Evolutionary conservation across 2,797 vertebrate species (phyloP), one percentile per base, ranked within the genome.

Genomic region (Eutrigla gurnardus): DNA sequence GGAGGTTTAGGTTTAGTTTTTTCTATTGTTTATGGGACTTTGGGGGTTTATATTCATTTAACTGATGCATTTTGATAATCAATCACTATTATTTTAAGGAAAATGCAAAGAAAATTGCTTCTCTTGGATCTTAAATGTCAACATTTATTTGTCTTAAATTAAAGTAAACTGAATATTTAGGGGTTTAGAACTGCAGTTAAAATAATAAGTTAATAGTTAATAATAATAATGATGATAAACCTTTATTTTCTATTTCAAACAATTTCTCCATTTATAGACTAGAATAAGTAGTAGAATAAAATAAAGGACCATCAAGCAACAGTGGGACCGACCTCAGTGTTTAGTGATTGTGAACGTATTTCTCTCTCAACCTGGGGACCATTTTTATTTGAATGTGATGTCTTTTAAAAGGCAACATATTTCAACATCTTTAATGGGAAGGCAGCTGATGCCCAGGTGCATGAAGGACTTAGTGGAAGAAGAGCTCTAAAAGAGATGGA

Each of bases 391-490:
- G 33, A 70, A 33, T 70, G 70, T 36, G 47, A 64, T 4, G 49
- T 61, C 55, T 60, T 69, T 63, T 54, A 87, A 87, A 78, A 72
- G 71, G 46, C 80, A 58, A 47, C 65, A 60, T 80, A 78, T 81
- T 89, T 84, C 72, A 80, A 7, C 7, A 36, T 69, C 18, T 65
- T 65, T 80, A 78, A 79, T 77, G 70, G 77, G 73, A 81, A 49
- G 65, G 57, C 72, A 59, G 52, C 35, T 17, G 35, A 61, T n/a
- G n/a, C 42, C 50, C 32, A 17, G 25, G 39, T 50, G 73, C 40
- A 67, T 52, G 46, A 64, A 69, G 52, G 57, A 69, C 53, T 64
- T 7, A 32, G 53, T 36, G 72, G 52, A 45, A 58, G 61, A 9
- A 4, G 4, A 15, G 35, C 45, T 66, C 33, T 37, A 37, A 66